Percentiles rank a stretch among this genome's conserved stretches.
Conservation (phyloP, 2,113 vertebrate genomes). For the Alethe castanea region DNA sequence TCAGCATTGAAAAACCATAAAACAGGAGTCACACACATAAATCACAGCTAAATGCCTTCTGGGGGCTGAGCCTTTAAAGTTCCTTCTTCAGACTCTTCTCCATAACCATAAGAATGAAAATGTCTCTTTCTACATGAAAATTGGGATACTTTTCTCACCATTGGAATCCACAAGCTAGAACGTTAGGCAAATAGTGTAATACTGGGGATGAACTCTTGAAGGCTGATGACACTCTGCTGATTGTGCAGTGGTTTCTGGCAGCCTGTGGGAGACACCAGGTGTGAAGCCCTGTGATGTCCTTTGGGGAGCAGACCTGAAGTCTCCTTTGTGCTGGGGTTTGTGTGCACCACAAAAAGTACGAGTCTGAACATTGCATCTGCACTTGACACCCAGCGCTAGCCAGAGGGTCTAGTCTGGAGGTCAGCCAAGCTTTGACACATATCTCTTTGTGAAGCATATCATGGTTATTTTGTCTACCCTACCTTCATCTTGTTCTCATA, state of each 20-base stretch:
- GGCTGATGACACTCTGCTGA: not conserved
- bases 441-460: not conserved
- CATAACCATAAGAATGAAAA: constrained; percentile 13
- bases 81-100: constrained; percentile 4
- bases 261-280: not conserved
- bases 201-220: not conserved
- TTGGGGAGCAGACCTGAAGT: not conserved
- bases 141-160: not conserved
- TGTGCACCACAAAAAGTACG: fast-evolving
- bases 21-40: constrained; percentile 5
- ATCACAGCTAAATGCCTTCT: constrained; percentile 26
- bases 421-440: not conserved
- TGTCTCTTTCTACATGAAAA: not conserved
- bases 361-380: not conserved
- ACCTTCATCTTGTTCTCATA: not conserved
- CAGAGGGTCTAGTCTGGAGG: not conserved
- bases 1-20: constrained; percentile 11
- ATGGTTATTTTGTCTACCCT: not conserved
- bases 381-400: not conserved
- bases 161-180: not conserved
- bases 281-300: not conserved
- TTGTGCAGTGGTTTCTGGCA: not conserved
- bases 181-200: not conserved
- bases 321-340: not conserved
- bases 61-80: constrained; percentile 23